Base-by-base conservation (phyloP, 2,888 invertebrate species). In the Sphaerophoria rueppellii region DNA sequence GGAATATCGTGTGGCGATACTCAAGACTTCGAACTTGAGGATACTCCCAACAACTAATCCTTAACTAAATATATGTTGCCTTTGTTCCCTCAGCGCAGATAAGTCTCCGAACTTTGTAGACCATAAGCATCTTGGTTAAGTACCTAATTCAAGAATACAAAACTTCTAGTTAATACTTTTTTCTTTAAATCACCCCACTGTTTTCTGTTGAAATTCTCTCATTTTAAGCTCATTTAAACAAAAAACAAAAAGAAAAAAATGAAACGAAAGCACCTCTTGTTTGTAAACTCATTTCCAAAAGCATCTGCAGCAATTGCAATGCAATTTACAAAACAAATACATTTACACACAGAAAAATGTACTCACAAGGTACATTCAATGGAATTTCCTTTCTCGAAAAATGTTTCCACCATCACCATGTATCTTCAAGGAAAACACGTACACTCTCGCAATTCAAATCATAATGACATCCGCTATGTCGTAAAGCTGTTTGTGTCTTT, bases 401-500 rank as follows among this genome's bases (percentile, higher is more conserved):
- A 11, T 7, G 6, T 61, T 50, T 37, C 48, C 72, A 50, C 46
- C 70, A 61, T 48, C 35, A 58, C 48, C 48, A 58, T 57, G 4
- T 50, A 14, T 16, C 72, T 40, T 46, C 6, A 69, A 82, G 69
- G 78, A 58, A 77, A 78, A 73, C 82, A 82, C 82, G 82, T 82
- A 77, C 69, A 57, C 82, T 14, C 55, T 76, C 16, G 50, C 82
- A 81, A 78, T 78, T 73, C 35, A 61, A 52, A 52, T 69, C 69
- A 63, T 82, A 78, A 82, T 78, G 82, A 78, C 73, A 82, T 82
- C 77, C 82, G 82, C 63, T 67, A 11, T 80, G 72, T 69, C 77
- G 71, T 67, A 71, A 67, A 67, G 54, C 48, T 55, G 24, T 40
- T n/a, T 16, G 61, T 54, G 52, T 69, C 67, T 72, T 72, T 69